phyloP scores from a whole-genome alignment of 2,113 vertebrate genomes.

The Campylomormyrus tamandua region DNA sequence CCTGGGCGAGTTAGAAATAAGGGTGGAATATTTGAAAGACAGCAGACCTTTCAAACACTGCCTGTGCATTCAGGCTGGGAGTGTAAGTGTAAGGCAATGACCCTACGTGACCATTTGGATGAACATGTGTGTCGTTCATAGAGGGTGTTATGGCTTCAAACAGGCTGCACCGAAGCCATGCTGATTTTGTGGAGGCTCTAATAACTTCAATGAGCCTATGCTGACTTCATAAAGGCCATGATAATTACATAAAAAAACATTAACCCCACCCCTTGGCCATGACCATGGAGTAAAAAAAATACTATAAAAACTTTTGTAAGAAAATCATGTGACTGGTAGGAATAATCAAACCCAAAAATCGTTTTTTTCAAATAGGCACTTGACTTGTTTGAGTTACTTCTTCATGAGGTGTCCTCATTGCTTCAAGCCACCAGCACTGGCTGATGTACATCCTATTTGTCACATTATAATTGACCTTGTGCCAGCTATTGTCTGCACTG shows the following conservation, averaged over 20 bases:
- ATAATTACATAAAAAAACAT: not conserved
- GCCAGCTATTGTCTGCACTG: not conserved
- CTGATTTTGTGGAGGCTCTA: too few relatives aligned
- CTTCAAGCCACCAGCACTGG: not conserved
- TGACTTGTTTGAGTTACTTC: not conserved
- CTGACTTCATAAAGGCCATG: not conserved
- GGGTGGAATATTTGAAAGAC: not conserved
- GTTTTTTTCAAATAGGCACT: not conserved
- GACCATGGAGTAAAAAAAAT: not conserved
- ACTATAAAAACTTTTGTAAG: not conserved
- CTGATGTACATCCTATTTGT: not conserved
- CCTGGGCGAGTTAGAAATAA: not conserved
- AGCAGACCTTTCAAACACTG: not conserved
- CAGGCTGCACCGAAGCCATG: not conserved
- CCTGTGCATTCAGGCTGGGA: not conserved
- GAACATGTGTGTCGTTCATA: not conserved
- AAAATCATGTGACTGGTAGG: not conserved
- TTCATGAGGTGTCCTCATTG: not conserved
- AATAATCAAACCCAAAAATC: not conserved
- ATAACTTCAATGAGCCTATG: not conserved
- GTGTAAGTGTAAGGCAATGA: not conserved
- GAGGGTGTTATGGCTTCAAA: not conserved
- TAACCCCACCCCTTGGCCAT: not conserved
- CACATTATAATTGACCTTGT: not conserved
- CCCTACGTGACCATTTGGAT: not conserved